phyloP scores from a whole-genome alignment of 92 coral and sea anemone genomes.

The Muricea muricata region DNA sequence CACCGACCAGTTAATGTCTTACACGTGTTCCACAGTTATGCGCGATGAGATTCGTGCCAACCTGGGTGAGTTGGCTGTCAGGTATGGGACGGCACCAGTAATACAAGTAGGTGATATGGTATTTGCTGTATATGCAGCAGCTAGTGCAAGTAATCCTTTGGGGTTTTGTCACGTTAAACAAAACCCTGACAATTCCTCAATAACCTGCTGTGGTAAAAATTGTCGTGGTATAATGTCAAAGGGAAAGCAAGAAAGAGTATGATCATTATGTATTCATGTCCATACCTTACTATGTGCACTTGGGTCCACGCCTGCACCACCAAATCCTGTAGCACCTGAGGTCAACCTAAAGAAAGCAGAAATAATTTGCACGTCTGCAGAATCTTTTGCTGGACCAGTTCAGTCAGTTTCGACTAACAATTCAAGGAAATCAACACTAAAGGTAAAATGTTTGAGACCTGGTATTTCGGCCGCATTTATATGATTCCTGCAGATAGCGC shows the following conservation, averaged over 20 bases:
- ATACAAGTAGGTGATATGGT: not conserved
- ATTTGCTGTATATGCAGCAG: constrained; percentile 24
- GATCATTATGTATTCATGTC: constrained; percentile 6
- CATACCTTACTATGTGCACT: not conserved
- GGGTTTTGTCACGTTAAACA: constrained; percentile 15
- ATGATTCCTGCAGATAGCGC: too few species aligned
- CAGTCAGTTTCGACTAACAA: too few species aligned
- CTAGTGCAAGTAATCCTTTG: constrained; percentile 28
- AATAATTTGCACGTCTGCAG: too few species aligned
- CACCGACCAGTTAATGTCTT: not conserved
- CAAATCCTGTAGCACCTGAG: not conserved
- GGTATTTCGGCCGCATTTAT: too few species aligned
- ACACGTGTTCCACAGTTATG: not conserved
- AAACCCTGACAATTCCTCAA: not conserved
- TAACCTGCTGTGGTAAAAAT: constrained; percentile 9
- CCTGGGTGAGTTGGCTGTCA: not conserved
- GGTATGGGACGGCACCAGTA: not conserved
- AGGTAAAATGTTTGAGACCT: too few species aligned
- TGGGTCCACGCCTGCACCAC: not conserved
- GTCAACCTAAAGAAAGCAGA: too few species aligned
- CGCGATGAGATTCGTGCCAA: not conserved
- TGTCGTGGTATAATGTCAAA: constrained; percentile 18
- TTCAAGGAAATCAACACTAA: too few species aligned
- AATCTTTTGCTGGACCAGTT: too few species aligned
- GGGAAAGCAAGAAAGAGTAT: not conserved